Base-by-base conservation (phyloP, 2,888 invertebrate genomes). In the Ecliptopera silaceata region DNA sequence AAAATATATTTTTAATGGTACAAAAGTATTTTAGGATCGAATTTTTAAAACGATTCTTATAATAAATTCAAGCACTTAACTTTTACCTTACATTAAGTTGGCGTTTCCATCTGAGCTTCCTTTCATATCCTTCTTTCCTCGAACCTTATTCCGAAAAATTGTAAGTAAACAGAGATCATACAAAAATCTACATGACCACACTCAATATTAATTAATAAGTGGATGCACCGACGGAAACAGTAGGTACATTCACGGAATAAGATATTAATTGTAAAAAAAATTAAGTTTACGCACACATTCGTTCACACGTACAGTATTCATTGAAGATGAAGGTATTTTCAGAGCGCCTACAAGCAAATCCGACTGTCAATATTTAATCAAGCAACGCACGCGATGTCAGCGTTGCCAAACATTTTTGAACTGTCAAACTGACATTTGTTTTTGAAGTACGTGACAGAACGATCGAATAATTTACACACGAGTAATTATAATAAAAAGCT, bases 111-210 rank as follows among this genome's bases (percentile, higher is more conserved):
- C 87, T 86, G 87, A 88, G 86, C 88, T 80, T 80, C 80, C 71
- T 69, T 69, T 73, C 69, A 41, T 71, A 66, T 55, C 64, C 49
- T 53, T 70, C 62, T 62, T 64, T 66, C 63, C 62, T 64, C 79
- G 49, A 72, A 71, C 82, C 83, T 69, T 83, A 86, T 88, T 89
- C 75, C 89, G 86, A 85, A 84, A 87, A 77, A 89, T 88, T 90
- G 91, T 88, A 90, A 89, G 77, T 78, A 85, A 89, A 89, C 85
- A 74, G 88, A 86, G 87, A 88, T 87, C 85, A 86, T 76, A 78
- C 68, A 75, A 82, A 84, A 81, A 84, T 70, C 73, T 77, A 79
- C 80, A 84, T 79, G 80, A 87, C 80, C 83, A 85, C 86, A 88
- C 86, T 77, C 80, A 82, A 76, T 77, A 80, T 75, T 74, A 77